Evolutionary conservation across 2,113 vertebrate genomes (phyloP), one percentile per base, ranked within the genome.

Genomic region (Podarcis raffonei): DNA sequence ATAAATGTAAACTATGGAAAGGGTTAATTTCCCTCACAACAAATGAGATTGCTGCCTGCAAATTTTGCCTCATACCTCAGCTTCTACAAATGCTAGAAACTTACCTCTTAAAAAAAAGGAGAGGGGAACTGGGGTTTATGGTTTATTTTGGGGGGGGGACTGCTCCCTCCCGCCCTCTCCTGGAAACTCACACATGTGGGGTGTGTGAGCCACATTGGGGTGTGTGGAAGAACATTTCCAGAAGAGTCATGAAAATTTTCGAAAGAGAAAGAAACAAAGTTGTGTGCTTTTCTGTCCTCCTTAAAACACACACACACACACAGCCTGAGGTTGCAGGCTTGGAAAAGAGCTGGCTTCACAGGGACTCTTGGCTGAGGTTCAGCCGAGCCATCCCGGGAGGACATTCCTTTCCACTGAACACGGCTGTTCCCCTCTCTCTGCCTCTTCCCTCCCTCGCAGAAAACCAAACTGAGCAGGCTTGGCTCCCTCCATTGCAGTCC

Each of bases 361-460:
- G 68, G 69, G 79, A 57, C 53, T 88, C 85, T 90, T 91, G 94
- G 91, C 94, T 3, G 2, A 91, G 57, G 89, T 89, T 94, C 93
- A 93, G 95, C 74, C 88, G 92, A 90, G 20, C 91, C 78, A 66
- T 90, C 93, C 95, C 93, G 90, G 89, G 90, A 94, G 95, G 91
- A 94, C 94, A 92, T 95, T 95, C 92, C 93, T 94, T 94, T 95
- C 93, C 93, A 92, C 95, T 92, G 93, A 95, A 90, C 90, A 89
- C 92, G 87, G 90, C 92, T 90, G 89, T 90, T 93, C 93, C 88
- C 88, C 90, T 92, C 94, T 91, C 6, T 30, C 5, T 30, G 69
- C 92, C n/a, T 27, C 27, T 30, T 20, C 2, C 27, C 57, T 22
- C 18, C 20, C 76, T n/a, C 3, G 6, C 93, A 89, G 91, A 90